Base-by-base conservation (phyloP, 2,888 invertebrate genomes). In the Platycheirus rosarum region DNA sequence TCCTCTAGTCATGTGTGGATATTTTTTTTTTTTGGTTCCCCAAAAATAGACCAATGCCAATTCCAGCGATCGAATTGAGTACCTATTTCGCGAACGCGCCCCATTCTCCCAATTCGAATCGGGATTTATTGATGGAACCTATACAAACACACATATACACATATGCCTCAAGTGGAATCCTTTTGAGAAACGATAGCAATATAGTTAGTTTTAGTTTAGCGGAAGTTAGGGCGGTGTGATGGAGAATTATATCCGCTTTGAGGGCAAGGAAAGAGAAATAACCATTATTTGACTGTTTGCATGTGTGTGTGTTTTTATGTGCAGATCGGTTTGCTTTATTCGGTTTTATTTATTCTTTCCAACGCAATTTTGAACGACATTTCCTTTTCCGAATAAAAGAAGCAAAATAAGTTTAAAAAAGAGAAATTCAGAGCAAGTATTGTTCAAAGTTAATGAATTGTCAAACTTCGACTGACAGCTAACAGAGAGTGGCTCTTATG, bases 391-490 rank as follows among this genome's bases (percentile, higher is more conserved):
- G 18, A 11, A 14, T 9, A 13, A 18, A 23, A 23, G 6, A 23
- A 23, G 20, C 3, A 20, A 63, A 55, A 16, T 14, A n/a, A n/a
- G n/a, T n/a, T n/a, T n/a, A n/a, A 23, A 23, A 23, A 23, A 23
- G 20, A 6, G 23, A 63, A 55, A 16, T 14, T 42, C 53, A 37
- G 44, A 7, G 29, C 35, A 32, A 14, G 14, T 60, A 70, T 80
- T 80, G 69, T 70, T 46, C 29, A 37, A 57, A 80, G 48, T 55
- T 66, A 80, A 76, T 80, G 80, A 80, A 66, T 62, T 66, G 76
- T 76, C 60, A 76, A 66, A 60, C 46, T 66, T 32, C 48, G 66
- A 53, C 53, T 80, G 70, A 66, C 76, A 76, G 75, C 42, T 53
- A 62, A 80, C 70, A 76, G 20, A 71, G 48, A 32, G 35, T 60